phyloP scores from a whole-genome alignment of 92 coral and sea anemone species.

The Zoanthus gigantus region DNA sequence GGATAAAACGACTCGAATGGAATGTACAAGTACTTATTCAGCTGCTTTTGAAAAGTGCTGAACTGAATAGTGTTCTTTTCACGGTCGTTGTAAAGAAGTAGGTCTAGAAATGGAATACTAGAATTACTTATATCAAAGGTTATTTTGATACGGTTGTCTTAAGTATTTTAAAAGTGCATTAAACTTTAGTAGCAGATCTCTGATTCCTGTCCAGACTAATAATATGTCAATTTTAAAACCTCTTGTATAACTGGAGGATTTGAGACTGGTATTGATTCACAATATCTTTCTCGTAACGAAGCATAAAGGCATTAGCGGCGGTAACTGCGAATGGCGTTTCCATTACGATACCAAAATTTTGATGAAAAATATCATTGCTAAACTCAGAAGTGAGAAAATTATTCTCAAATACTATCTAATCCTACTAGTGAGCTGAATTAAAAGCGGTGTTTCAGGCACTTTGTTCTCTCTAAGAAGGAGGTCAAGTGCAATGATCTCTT shows the following conservation, averaged over 20 bases:
- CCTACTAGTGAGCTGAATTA: constrained; percentile 50
- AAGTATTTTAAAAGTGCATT: neutral
- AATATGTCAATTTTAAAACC: constrained; percentile 33
- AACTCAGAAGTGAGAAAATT: constrained; percentile 59
- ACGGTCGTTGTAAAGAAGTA: neutral
- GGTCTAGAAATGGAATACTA: constrained; percentile 36
- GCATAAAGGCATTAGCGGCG: constrained; percentile 60
- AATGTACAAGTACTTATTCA: neutral
- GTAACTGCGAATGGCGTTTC: constrained; percentile 48
- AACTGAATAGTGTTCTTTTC: constrained; percentile 20
- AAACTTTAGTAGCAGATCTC: neutral
- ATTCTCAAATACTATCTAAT: constrained; percentile 51
- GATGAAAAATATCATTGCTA: constrained; percentile 50
- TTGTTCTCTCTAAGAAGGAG: constrained; percentile 51
- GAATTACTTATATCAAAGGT: constrained; percentile 21
- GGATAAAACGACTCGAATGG: constrained; percentile 23
- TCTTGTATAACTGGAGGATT: constrained; percentile 22
- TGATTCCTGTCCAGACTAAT: constrained; percentile 29
- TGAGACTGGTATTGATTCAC: constrained; percentile 14
- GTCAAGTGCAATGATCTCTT: constrained; percentile 57
- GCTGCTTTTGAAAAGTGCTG: constrained; percentile 22
- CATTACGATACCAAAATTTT: constrained; percentile 50
- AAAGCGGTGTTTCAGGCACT: constrained; percentile 53
- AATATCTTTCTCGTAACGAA: constrained; percentile 34
- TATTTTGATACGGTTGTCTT: neutral